Percentiles rank a stretch among this genome's conserved stretches.
phyloP scores from a whole-genome alignment of 2,888 invertebrate species.

The Linnaemya vulpina region DNA sequence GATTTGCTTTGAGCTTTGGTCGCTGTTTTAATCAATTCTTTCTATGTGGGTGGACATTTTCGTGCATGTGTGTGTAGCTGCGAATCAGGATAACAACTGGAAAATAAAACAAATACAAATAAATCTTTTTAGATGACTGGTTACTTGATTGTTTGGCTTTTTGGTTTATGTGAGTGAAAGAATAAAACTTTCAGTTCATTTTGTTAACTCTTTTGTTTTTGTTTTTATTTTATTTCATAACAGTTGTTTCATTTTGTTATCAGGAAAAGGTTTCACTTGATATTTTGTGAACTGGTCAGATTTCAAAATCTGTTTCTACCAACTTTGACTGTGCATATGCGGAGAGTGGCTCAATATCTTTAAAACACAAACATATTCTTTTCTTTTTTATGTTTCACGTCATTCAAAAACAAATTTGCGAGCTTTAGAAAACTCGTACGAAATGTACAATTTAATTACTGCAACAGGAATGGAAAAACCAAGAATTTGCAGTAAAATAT shows the following conservation, averaged over 20 bases:
- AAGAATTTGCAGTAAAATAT: too few species aligned
- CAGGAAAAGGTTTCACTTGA: background rate
- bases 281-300: background rate
- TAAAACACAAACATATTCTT: too few species aligned
- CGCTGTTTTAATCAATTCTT: conserved; percentile 67
- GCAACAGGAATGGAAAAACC: background rate
- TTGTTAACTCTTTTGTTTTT: background rate
- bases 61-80: background rate
- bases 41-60: background rate
- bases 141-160: conserved; percentile 49
- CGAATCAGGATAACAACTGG: background rate
- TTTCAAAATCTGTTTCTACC: too few species aligned
- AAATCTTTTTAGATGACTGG: conserved; percentile 61
- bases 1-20: conserved; percentile 69
- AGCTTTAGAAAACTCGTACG: conserved; percentile 33
- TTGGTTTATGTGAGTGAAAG: conserved; percentile 40
- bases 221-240: background rate
- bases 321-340: too few species aligned
- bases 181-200: conserved; percentile 28
- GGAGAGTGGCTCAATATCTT: too few species aligned
- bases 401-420: conserved; percentile 10
- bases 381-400: too few species aligned
- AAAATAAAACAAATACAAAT: conserved; percentile 36
- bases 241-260: background rate
- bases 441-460: background rate